Conservation (phyloP, 1,140 invertebrate species). For the Zaprionus vittiger region DNA sequence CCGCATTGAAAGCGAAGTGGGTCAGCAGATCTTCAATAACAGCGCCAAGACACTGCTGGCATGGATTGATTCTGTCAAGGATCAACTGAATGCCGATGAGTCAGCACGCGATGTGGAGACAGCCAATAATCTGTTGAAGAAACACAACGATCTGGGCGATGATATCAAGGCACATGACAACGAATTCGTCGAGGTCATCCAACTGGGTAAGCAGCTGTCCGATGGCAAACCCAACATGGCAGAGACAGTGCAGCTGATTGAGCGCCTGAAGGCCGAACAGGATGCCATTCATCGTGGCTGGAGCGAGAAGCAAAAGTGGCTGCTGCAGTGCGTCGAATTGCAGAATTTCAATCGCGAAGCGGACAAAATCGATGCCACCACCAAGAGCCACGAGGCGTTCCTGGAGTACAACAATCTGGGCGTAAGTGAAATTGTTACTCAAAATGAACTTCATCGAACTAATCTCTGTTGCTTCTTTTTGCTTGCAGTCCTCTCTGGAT, state of each 20-base stretch:
- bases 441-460: neutral
- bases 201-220: conserved; percentile 90
- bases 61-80: conserved; percentile 92
- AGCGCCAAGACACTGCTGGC: conserved; percentile 90
- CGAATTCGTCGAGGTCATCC: conserved; percentile 91
- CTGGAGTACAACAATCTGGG: conserved; percentile 95
- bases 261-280: conserved; percentile 90
- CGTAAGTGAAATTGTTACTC: conserved; percentile 86
- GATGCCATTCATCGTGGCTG: conserved; percentile 91
- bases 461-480: conserved; percentile 30
- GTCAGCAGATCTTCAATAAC: conserved; percentile 97
- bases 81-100: conserved; percentile 92
- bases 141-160: conserved; percentile 95
- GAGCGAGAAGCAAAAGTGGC: conserved; percentile 92
- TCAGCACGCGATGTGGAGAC: conserved; percentile 94
- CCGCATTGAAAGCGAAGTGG: conserved; percentile 95
- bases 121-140: conserved; percentile 95
- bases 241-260: conserved; percentile 90
- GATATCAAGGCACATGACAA: conserved; percentile 93
- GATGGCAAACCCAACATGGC: conserved; percentile 88
- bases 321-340: conserved; percentile 93
- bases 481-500: conserved; percentile 92
- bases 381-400: conserved; percentile 96
- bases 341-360: conserved; percentile 98
- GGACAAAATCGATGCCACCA: conserved; percentile 98